A percentile compares a stretch with the other conserved stretches of the same genome.
phyloP scores from a whole-genome alignment of 2,888 invertebrate species.

The Apocheima hispidaria region DNA sequence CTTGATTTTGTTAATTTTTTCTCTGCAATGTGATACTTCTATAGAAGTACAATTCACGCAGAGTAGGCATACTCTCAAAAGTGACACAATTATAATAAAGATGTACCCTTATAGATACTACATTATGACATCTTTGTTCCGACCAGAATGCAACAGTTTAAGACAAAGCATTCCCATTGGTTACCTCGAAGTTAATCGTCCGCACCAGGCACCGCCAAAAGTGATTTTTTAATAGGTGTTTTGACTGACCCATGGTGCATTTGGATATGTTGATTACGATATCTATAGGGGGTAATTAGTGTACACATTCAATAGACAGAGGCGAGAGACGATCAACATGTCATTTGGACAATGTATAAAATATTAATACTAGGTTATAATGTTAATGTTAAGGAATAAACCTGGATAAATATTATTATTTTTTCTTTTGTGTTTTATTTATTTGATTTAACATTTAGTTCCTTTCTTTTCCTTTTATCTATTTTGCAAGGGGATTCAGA shows the following conservation, averaged over 20 bases:
- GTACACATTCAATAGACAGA: constrained; percentile 65
- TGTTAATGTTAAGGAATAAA: constrained; percentile 84
- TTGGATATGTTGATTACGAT: too few species aligned
- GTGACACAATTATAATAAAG: constrained; percentile 52
- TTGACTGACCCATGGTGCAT: too few species aligned
- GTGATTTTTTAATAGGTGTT: too few species aligned
- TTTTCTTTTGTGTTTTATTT: constrained; percentile 79
- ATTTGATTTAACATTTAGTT: constrained; percentile 56
- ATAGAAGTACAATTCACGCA: constrained; percentile 11
- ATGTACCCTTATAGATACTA: too few species aligned
- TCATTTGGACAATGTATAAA: constrained; percentile 83
- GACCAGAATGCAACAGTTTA: too few species aligned
- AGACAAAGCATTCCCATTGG: too few species aligned
- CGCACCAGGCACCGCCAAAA: too few species aligned
- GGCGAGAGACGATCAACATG: constrained; percentile 72
- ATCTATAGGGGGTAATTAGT: too few species aligned
- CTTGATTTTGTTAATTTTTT: constrained; percentile 47
- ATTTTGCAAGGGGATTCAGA: neutral
- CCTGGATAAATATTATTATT: constrained; percentile 83
- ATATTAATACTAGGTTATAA: constrained; percentile 82
- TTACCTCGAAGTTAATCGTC: too few species aligned
- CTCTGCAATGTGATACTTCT: constrained; percentile 42
- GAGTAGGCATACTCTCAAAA: constrained; percentile 35
- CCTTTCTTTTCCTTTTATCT: constrained; percentile 36
- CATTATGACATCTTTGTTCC: too few species aligned